Percentiles rank a stretch among this genome's conserved stretches.
Evolutionary conservation across 2,113 vertebrate genomes (phyloP).

Genomic region (Siphamia tubifer): DNA sequence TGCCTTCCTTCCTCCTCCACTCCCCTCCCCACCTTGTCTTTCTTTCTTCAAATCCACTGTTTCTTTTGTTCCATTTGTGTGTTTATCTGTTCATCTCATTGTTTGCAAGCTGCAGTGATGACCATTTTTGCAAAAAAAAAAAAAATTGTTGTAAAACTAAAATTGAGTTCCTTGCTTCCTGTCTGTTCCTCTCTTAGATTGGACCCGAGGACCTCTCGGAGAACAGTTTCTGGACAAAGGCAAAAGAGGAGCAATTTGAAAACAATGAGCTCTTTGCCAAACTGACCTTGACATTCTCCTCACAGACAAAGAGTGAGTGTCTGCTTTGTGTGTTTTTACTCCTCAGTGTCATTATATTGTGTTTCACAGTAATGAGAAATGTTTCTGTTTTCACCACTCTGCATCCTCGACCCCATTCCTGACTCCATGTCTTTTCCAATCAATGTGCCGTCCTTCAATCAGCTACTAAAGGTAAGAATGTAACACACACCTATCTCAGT

Average conservation of each 20-base stretch:
- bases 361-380: constrained; percentile 41
- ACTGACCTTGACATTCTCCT: constrained; percentile 86
- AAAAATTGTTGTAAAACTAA: too few relatives aligned
- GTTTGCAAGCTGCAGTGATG: constrained; percentile 35
- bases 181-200: constrained; percentile 72
- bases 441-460: constrained; percentile 33
- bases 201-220: constrained; percentile 84
- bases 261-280: constrained; percentile 90
- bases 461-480: constrained; percentile 77
- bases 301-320: constrained; percentile 88
- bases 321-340: constrained; percentile 2
- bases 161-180: neutral
- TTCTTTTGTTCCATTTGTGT: constrained; percentile 31
- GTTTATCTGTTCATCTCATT: constrained; percentile 35
- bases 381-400: constrained; percentile 10
- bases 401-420: neutral
- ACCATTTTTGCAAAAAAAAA: constrained; percentile 20
- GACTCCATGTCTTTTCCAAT: constrained; percentile 33
- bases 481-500: constrained; percentile 9
- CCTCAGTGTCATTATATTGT: constrained; percentile 2
- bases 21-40: neutral
- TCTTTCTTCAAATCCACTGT: constrained; percentile 4
- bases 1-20: constrained; percentile 1
- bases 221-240: constrained; percentile 87
- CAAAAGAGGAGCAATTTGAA: constrained; percentile 87